A percentile compares a stretch with the other conserved stretches of the same genome.
Evolutionary conservation across 1,140 invertebrate species (phyloP).

Genomic region (Orchesella cincta): DNA sequence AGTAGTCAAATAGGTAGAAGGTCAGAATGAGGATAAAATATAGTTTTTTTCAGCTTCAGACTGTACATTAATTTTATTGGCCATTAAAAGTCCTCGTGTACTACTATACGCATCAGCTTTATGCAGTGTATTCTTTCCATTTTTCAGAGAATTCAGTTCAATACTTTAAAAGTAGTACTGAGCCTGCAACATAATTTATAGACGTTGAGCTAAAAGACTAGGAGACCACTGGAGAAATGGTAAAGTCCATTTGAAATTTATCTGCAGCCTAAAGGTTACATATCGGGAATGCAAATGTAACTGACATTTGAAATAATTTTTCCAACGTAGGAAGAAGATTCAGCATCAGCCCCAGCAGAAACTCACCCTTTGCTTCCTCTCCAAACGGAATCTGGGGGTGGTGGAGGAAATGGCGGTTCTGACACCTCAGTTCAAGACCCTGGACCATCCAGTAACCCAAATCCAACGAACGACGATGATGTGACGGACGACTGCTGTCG

Average conservation of each 20-base stretch:
- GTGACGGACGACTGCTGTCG: background rate
- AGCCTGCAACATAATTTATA: too few species aligned
- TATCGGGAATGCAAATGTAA: too few species aligned
- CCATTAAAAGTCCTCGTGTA: too few species aligned
- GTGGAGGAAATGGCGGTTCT: background rate
- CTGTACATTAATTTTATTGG: too few species aligned
- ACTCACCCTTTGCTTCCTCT: conserved; percentile 5
- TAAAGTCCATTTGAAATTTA: background rate
- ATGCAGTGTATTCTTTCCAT: too few species aligned
- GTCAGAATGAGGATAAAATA: too few species aligned
- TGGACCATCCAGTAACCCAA: background rate
- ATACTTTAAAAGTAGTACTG: too few species aligned
- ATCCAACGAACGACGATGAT: background rate
- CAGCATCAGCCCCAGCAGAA: background rate
- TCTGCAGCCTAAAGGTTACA: background rate
- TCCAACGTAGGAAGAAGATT: conserved; percentile 1
- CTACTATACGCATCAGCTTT: too few species aligned
- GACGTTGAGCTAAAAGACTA: too few species aligned
- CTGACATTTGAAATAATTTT: background rate
- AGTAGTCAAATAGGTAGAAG: too few species aligned
- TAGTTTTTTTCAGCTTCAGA: too few species aligned
- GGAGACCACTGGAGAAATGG: background rate
- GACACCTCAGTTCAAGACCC: background rate
- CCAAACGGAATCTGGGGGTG: background rate
- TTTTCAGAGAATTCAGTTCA: too few species aligned